These are phyloP conservation scores for Parasteatoda tepidariorum DNA, from an alignment of 1,140 invertebrate species.

Conservation along the genomic window DNA sequence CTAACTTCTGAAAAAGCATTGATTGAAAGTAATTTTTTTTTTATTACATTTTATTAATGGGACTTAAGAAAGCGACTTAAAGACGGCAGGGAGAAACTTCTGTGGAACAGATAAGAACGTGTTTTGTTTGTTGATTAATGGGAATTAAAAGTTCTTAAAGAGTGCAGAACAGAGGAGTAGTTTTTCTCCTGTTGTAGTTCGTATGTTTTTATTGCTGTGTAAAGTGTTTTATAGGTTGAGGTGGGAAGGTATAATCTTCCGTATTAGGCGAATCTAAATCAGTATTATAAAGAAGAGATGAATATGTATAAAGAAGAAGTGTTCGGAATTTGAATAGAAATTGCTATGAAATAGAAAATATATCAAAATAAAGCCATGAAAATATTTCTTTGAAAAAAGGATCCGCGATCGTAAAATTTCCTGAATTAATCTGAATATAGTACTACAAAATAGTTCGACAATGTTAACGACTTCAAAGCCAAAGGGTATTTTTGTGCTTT, in stretches of 20 bases:
- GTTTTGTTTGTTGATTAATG: not conserved
- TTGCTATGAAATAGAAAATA: too few relatives aligned
- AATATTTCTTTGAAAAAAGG: too few relatives aligned
- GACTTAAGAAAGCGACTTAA: not conserved
- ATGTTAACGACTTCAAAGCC: too few relatives aligned
- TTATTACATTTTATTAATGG: not conserved
- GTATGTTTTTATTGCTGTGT: not conserved
- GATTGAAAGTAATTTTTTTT: not conserved
- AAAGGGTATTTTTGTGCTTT: too few relatives aligned
- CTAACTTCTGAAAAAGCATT: not conserved
- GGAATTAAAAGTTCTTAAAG: not conserved
- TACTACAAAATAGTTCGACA: too few relatives aligned
- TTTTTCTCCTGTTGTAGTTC: not conserved
- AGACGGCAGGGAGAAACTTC: not conserved
- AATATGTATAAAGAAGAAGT: not conserved
- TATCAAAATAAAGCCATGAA: too few relatives aligned
- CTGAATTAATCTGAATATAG: too few relatives aligned
- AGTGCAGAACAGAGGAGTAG: not conserved
- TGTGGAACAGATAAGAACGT: not conserved
- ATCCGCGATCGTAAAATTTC: too few relatives aligned
- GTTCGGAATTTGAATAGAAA: too few relatives aligned
- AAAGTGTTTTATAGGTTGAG: not conserved
- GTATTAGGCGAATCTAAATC: not conserved
- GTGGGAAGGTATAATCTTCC: not conserved
- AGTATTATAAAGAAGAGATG: not conserved